These are phyloP conservation scores for Gymnothorax javanicus DNA, from an alignment of 2,797 vertebrate species.

Conservation along the genomic window DNA sequence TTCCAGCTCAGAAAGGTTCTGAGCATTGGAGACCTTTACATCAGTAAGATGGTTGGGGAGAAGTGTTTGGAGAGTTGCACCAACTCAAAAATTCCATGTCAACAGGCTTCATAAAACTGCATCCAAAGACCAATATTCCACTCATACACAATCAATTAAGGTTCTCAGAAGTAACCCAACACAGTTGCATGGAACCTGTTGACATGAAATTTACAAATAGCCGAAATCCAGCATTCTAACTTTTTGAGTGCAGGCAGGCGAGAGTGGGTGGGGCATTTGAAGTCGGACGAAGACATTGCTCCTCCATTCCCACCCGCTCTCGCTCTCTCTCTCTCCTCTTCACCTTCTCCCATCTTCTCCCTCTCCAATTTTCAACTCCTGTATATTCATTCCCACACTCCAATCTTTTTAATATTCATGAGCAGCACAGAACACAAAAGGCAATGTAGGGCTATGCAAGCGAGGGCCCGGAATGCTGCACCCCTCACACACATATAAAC, in stretches of 20 bases:
- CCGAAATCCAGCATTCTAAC: too few relatives aligned
- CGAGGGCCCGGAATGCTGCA: slow-evolving; percentile 49
- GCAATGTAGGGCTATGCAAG: slow-evolving; percentile 59
- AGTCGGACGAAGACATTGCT: neutral
- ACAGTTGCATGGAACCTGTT: too few relatives aligned
- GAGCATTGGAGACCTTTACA: neutral
- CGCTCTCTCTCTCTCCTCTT: neutral
- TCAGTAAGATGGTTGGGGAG: neutral
- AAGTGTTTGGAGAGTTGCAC: neutral
- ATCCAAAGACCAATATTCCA: too few relatives aligned
- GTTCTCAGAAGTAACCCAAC: too few relatives aligned
- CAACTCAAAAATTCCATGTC: too few relatives aligned
- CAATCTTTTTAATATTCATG: slow-evolving; percentile 72
- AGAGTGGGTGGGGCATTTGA: neutral
- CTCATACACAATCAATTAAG: too few relatives aligned
- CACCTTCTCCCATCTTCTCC: too few relatives aligned
- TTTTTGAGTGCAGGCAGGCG: neutral
- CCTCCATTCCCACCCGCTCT: neutral
- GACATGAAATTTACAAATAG: too few relatives aligned
- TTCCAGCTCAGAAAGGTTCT: neutral
- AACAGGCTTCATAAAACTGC: too few relatives aligned
- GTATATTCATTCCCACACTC: slow-evolving; percentile 52
- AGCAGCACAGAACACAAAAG: slow-evolving; percentile 68
- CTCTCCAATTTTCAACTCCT: neutral
- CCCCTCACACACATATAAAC: neutral